Base-by-base conservation (phyloP, 2,888 invertebrate genomes). In the Drosophila nr. medialis region DNA sequence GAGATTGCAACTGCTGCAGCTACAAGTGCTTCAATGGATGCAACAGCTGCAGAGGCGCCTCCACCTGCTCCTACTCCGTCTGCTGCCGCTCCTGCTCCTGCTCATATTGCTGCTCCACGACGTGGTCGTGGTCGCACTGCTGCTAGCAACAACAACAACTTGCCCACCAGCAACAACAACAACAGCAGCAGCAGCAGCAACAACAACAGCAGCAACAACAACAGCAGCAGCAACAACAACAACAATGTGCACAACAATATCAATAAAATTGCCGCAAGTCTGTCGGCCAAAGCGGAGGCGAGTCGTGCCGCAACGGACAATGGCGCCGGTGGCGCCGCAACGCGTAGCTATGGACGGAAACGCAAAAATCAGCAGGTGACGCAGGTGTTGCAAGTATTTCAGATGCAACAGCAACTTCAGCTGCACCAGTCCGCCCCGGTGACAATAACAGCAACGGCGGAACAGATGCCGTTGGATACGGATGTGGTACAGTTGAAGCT, bases 341-440 rank as follows among this genome's bases (percentile, higher is more conserved):
- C 81, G 1, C 79, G 91, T 24, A 92, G 91, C 70, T 93, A 93
- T 65, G 91, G 90, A 2, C 90, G 93, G n/a, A 93, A 93, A 67
- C 89, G 93, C 4, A 93, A 92, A 77, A 92, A 92, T 76, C 92
- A 91, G 80, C 90, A 84, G 72, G 89, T 86, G 59, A 88, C 83
- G 11, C 91, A 89, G 59, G 81, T 86, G 27, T 72, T 83, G 60
- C 91, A 84, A 61, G 49, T 49, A 18, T 27, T 27, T 11, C 84
- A 64, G 13, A 13, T 38, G 49, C 21, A 24, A 42, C 54, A 5
- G 13, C 65, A 18, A n/a, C 48, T 0, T 40, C 29, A 40, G 10
- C 83, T 81, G 54, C 82, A 80, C 29, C 75, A 80, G 59, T 15
- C 15, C 15, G 15, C 21, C 8, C 15, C 45, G 15, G 21, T 24